phyloP scores from a whole-genome alignment of 2,113 vertebrate species.

The Oreochromis spilurus region DNA sequence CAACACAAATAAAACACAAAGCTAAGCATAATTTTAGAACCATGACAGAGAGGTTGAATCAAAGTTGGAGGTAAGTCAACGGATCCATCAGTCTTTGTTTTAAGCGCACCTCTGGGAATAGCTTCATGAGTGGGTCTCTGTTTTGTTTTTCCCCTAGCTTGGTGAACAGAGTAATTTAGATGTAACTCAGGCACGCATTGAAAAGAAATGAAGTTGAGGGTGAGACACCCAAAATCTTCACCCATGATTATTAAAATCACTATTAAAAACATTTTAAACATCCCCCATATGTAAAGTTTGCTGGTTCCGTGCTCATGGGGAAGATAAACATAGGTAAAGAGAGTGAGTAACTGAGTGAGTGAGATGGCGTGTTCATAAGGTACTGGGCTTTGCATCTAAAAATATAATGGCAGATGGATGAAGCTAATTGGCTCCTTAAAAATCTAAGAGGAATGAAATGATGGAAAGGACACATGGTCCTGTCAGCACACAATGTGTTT shows the following conservation, averaged over 20 bases:
- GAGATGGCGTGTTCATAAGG: background rate
- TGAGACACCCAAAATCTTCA: background rate
- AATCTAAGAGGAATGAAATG: constrained; percentile 7
- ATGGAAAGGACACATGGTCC: background rate
- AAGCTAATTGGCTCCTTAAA: constrained; percentile 16
- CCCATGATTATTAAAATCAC: background rate
- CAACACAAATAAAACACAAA: background rate
- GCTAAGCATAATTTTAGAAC: background rate
- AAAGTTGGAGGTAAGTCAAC: background rate
- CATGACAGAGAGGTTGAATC: background rate
- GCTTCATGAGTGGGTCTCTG: background rate
- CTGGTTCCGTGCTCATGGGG: background rate
- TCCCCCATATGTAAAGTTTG: background rate
- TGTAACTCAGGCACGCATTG: background rate
- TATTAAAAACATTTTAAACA: background rate
- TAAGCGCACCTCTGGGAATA: background rate
- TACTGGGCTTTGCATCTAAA: background rate
- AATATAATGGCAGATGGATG: constrained; percentile 33
- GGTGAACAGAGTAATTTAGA: background rate
- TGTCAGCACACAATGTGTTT: constrained; percentile 18
- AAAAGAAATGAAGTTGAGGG: background rate
- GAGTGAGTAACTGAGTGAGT: background rate
- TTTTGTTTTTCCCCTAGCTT: background rate
- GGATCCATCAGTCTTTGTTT: background rate
- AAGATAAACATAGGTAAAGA: background rate